These are phyloP conservation scores for Rhinichthys osculus DNA, from an alignment of 2,797 vertebrate species.

Conservation along the genomic window DNA sequence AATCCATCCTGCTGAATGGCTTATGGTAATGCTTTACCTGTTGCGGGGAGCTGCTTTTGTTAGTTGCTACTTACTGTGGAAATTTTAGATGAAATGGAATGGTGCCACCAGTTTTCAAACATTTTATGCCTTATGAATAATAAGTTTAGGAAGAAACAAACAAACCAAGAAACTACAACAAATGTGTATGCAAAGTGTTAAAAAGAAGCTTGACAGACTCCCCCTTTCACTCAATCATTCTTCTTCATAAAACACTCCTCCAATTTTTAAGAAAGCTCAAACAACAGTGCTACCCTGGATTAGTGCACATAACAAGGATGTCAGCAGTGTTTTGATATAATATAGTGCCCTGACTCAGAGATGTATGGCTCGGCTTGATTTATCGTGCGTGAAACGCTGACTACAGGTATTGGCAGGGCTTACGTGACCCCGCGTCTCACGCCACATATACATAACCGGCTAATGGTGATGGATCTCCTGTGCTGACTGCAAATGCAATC, in stretches of 20 bases:
- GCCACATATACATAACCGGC: slow-evolving; percentile 55
- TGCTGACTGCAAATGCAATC: slow-evolving; percentile 54
- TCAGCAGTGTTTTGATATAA: slow-evolving; percentile 40
- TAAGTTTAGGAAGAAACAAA: neutral
- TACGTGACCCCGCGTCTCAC: slow-evolving; percentile 35
- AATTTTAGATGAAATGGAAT: slow-evolving; percentile 28
- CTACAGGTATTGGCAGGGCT: slow-evolving; percentile 57
- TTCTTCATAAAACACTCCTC: neutral
- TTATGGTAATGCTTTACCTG: slow-evolving; percentile 29
- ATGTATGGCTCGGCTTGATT: slow-evolving; percentile 57
- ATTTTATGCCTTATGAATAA: slow-evolving; percentile 1
- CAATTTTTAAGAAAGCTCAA: slow-evolving; percentile 24
- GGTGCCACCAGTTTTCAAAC: neutral
- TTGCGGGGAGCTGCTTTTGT: slow-evolving; percentile 5
- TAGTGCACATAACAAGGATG: slow-evolving; percentile 44
- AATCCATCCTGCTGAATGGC: slow-evolving; percentile 4
- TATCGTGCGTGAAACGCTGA: slow-evolving; percentile 55
- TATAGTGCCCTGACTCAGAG: slow-evolving; percentile 27
- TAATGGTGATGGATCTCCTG: slow-evolving; percentile 64
- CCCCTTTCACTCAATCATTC: slow-evolving; percentile 1
- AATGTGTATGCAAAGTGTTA: slow-evolving; percentile 12
- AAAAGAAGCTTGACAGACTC: neutral
- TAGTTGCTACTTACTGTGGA: slow-evolving; percentile 7
- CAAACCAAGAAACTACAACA: neutral
- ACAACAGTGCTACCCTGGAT: slow-evolving; percentile 17